Evolutionary conservation across 2,113 vertebrate genomes (phyloP).

Genomic region (Hypomesus transpacificus): DNA sequence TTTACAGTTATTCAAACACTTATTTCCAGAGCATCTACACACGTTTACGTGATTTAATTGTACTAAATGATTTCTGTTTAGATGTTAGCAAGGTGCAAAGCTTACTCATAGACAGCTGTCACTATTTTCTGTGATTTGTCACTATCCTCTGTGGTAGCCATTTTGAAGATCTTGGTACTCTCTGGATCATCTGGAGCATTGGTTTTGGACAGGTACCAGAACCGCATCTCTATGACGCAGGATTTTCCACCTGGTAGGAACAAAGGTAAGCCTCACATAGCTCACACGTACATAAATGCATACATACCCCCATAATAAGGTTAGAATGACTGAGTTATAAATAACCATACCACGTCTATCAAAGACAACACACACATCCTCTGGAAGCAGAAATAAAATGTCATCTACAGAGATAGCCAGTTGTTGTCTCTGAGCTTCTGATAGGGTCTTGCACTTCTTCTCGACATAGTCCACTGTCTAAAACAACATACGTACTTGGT

Average conservation of each 20-base stretch:
- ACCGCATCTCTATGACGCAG: constrained; percentile 50
- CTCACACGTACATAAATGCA: neutral
- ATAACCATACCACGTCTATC: constrained; percentile 23
- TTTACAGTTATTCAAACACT: neutral
- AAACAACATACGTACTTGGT: neutral
- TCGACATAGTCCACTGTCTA: constrained; percentile 50
- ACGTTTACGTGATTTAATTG: neutral
- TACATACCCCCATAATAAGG: neutral
- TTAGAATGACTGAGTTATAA: too few species aligned
- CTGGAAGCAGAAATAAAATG: constrained; percentile 54
- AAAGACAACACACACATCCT: constrained; percentile 51
- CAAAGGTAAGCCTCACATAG: neutral
- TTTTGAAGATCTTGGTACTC: constrained; percentile 51
- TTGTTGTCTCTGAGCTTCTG: constrained; percentile 32
- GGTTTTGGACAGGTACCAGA: constrained; percentile 51
- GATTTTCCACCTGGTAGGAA: constrained; percentile 47
- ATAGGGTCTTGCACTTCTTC: constrained; percentile 36
- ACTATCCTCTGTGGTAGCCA: constrained; percentile 27
- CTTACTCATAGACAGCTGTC: constrained; percentile 64
- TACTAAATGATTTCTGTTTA: neutral
- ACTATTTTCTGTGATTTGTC: constrained; percentile 45
- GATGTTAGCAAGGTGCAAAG: neutral
- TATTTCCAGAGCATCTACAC: too few species aligned
- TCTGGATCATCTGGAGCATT: constrained; percentile 58
- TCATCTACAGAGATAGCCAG: constrained; percentile 48